Evolutionary conservation across 1,140 invertebrate species (phyloP), one percentile per base, ranked within the genome.

Genomic region (Thaumatotibia leucotreta): DNA sequence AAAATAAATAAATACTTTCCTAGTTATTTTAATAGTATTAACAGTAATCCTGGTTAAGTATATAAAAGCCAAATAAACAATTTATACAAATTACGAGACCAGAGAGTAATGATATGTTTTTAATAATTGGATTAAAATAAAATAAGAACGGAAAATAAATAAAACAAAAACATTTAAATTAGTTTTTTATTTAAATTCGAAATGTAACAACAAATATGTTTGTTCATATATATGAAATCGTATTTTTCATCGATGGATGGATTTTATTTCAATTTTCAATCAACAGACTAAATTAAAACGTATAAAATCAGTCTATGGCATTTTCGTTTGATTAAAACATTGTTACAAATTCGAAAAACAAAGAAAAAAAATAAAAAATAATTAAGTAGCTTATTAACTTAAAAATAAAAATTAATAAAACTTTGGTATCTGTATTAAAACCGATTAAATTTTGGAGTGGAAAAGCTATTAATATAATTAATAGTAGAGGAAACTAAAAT

Each of bases 391-490:
- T 87, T 82, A 86, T 81, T 79, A 89, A 82, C 81, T 87, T 86
- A 89, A 85, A 82, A 81, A 82, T 85, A 80, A 84, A 64, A 84
- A 87, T 83, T 88, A 89, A 80, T 84, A 83, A 86, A 88, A 89
- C 87, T 89, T 90, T 90, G 88, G 88, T 88, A 90, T 90, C 75
- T 84, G 81, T 83, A 84, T 88, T 87, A 87, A 84, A 79, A 86
- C 84, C 84, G 81, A 88, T 85, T 88, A 83, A 82, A 82, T 84
- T 88, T 89, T 86, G 81, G 75, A 80, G 74, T 83, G 83, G 76
- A 88, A 85, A 88, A 82, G 83, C 83, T 88, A 82, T 81, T 78
- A 79, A 82, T 76, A 52, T 75, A 73, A 75, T 72, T 75, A 73
- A 75, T 72, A 77, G 72, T 80, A 80, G 82, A 82, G 77, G 76